These are phyloP conservation scores for Phthorimaea operculella DNA, from an alignment of 1,140 invertebrate genomes.

Conservation along the genomic window DNA sequence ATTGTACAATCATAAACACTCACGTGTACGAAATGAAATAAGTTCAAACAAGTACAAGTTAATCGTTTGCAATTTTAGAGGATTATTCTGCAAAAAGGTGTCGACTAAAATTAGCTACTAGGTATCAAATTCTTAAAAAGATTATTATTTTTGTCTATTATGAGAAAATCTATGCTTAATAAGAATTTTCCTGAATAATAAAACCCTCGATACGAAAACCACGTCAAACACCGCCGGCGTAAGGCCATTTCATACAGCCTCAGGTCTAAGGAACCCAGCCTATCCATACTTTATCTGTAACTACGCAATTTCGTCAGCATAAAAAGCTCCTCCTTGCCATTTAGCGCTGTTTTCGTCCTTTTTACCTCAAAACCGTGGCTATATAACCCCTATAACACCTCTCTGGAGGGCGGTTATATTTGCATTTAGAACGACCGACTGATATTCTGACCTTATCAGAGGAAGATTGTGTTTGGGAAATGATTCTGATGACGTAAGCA, in stretches of 20 bases:
- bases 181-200: too few relatives aligned
- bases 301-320: constrained; percentile 53
- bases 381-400: constrained; percentile 64
- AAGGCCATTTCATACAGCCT: constrained; percentile 17
- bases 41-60: too few relatives aligned
- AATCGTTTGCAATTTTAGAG: too few relatives aligned
- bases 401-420: constrained; percentile 60
- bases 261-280: constrained; percentile 24
- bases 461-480: constrained; percentile 54
- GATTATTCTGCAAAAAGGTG: too few relatives aligned
- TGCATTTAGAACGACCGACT: constrained; percentile 64
- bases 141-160: too few relatives aligned
- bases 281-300: constrained; percentile 56
- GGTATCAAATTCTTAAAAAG: too few relatives aligned
- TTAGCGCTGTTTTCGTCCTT: constrained; percentile 59
- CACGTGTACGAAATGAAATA: too few relatives aligned
- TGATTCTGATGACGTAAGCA: constrained; percentile 40
- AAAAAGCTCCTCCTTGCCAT: constrained; percentile 58
- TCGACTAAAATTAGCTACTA: too few relatives aligned
- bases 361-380: constrained; percentile 57
- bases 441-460: constrained; percentile 63
- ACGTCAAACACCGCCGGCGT: neutral
- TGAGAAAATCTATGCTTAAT: too few relatives aligned
- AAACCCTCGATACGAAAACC: too few relatives aligned
- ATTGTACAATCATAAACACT: too few relatives aligned